phyloP scores from a whole-genome alignment of 1,140 invertebrate species.

The Scylla paramamosain region DNA sequence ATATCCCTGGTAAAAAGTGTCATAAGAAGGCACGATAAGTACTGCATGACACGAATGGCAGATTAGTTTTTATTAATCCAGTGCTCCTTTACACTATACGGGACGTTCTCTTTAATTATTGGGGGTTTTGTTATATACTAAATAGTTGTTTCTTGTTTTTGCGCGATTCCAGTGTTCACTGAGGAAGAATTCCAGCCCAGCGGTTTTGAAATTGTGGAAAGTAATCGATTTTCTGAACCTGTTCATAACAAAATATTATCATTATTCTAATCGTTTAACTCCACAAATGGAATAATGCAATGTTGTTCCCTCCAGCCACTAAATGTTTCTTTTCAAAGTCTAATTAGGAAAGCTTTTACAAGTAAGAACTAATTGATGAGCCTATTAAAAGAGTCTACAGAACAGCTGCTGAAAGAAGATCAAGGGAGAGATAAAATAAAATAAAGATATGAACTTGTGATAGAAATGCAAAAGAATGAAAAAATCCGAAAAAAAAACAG shows the following conservation, averaged over 20 bases:
- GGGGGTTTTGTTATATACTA: not conserved
- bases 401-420: no score
- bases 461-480: no score
- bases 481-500: no score
- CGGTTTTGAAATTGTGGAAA: not conserved
- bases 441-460: no score
- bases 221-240: not conserved
- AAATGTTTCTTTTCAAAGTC: not conserved
- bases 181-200: not conserved
- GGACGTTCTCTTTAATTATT: not conserved
- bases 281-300: not conserved
- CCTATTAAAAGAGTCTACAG: no score
- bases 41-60: not conserved
- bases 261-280: not conserved
- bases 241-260: not conserved
- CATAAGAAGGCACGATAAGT: not conserved
- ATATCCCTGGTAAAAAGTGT: not conserved
- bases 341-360: no score
- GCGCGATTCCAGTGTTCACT: not conserved
- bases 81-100: not conserved
- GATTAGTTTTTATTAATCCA: not conserved
- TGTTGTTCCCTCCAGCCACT: not conserved
- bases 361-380: no score
- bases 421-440: no score
- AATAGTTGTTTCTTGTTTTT: not conserved